These are phyloP conservation scores for Lycodopsis pacificus DNA, from an alignment of 2,797 vertebrate species.

Conservation along the genomic window DNA sequence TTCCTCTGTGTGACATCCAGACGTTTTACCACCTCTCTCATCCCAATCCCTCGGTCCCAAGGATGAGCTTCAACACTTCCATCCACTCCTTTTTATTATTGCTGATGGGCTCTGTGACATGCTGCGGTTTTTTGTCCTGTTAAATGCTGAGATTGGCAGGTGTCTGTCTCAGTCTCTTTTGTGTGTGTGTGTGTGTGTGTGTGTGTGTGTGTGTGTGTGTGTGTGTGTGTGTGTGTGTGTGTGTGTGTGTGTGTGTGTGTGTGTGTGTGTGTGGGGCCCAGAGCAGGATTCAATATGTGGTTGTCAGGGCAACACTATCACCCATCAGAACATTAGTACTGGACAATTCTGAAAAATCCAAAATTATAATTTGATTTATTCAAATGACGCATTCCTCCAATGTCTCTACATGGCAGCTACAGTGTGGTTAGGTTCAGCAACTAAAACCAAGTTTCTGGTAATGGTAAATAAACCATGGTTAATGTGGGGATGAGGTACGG, in stretches of 20 bases:
- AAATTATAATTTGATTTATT: conserved; percentile 1
- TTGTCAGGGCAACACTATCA: conserved; percentile 7
- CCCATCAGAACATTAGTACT: neutral
- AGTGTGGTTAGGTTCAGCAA: neutral
- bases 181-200: no score
- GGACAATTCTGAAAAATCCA: neutral
- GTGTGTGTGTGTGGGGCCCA: conserved; percentile 1
- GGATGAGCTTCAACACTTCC: conserved; percentile 49
- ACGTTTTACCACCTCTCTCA: conserved; percentile 55
- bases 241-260: neutral
- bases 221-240: neutral
- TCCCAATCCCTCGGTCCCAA: conserved; percentile 42
- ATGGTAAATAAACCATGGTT: neutral
- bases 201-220: neutral
- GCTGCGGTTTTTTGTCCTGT: conserved; percentile 42
- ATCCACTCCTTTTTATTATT: conserved; percentile 45
- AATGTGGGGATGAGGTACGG: neutral
- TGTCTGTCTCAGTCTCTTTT: neutral
- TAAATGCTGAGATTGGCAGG: conserved; percentile 49
- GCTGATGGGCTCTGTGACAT: conserved; percentile 37
- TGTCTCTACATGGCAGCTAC: neutral
- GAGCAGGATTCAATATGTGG: neutral
- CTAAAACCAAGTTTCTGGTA: neutral
- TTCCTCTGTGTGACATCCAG: conserved; percentile 52
- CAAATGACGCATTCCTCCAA: neutral